Base-by-base conservation (phyloP, 2,888 invertebrate genomes). In the Cataglyphis altisquamis region DNA sequence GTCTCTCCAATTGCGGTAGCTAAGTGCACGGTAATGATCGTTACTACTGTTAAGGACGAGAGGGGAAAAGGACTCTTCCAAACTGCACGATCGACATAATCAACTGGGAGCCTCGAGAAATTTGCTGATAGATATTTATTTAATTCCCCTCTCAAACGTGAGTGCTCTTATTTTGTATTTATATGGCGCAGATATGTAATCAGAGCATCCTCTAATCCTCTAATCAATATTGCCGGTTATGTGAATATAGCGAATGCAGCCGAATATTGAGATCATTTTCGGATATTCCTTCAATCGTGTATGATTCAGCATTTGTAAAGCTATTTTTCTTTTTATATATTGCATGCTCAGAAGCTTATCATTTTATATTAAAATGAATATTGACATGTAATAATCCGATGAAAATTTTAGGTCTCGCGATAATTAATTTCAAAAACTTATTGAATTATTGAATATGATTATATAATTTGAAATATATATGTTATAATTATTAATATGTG, bases 41-140 rank as follows among this genome's bases (percentile, higher is more conserved):
- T 88, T 88, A 89, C 89, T 91, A 90, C 91, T 91, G 89, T 86
- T 81, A 63, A 21, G 12, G 25, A 39, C 55, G n/a, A 63, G 64
- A 75, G 72, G 45, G n/a, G n/a, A 68, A 29, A 68, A 41, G 41
- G 68, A 85, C 52, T 82, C 80, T 60, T 52, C 73, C 78, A 32
- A 41, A 18, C 62, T 55, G 68, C 41, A 68, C 21, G 68, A 15
- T 10, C 21, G 52, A 77, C 66, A n/a, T 45, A 66, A 75, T 75
- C 66, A 57, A 48, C 32, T 63, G 32, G 0, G 3, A 63, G 45
- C 18, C 32, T 45, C 36, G 32, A 45, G 67, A 62, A 21, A 29
- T 68, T 77, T 9, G 18, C 55, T 12, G 62, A 25, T 45, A 57
- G 15, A 25, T 15, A 29, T 55, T n/a, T 6, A 52, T 18, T 29